Percentiles rank a stretch among this genome's conserved stretches.
These are phyloP conservation scores for Apodemia mormo DNA, from an alignment of 2,888 invertebrate genomes.

Conservation along the genomic window DNA sequence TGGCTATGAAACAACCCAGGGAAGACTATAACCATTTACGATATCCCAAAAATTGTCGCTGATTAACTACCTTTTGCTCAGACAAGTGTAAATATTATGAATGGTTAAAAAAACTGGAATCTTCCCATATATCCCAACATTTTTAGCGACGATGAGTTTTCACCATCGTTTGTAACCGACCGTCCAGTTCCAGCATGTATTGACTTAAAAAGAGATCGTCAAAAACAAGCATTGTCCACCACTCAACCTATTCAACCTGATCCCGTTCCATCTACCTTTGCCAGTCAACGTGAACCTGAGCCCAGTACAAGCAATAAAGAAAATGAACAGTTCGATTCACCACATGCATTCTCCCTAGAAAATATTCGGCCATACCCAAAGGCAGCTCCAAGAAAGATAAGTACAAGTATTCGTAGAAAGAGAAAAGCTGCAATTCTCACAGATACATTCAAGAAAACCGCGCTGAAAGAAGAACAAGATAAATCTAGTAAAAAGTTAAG, in stretches of 20 bases:
- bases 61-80: slow-evolving; percentile 36
- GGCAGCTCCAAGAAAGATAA: slow-evolving; percentile 38
- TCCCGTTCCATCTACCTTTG: slow-evolving; percentile 25
- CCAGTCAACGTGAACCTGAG: slow-evolving; percentile 22
- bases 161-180: slow-evolving; percentile 40
- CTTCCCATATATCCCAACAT: slow-evolving; percentile 34
- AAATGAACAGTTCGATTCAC: slow-evolving; percentile 32
- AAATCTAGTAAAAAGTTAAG: slow-evolving; percentile 25
- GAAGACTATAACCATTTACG: slow-evolving; percentile 40
- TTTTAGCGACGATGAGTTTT: slow-evolving; percentile 34
- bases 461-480: neutral
- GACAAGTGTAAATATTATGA: slow-evolving; percentile 34
- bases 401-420: slow-evolving; percentile 34
- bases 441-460: slow-evolving; percentile 12
- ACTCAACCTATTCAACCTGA: slow-evolving; percentile 38
- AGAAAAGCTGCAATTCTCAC: slow-evolving; percentile 31
- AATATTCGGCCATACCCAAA: slow-evolving; percentile 40
- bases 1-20: slow-evolving; percentile 37
- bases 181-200: slow-evolving; percentile 33
- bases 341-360: slow-evolving; percentile 37
- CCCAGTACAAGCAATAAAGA: slow-evolving; percentile 38
- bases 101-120: slow-evolving; percentile 38
- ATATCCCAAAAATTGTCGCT: slow-evolving; percentile 38
- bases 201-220: slow-evolving; percentile 33
- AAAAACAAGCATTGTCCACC: slow-evolving; percentile 33